These are phyloP conservation scores for Drosophila parabipectinata DNA, from an alignment of 1,140 invertebrate genomes.

Conservation along the genomic window DNA sequence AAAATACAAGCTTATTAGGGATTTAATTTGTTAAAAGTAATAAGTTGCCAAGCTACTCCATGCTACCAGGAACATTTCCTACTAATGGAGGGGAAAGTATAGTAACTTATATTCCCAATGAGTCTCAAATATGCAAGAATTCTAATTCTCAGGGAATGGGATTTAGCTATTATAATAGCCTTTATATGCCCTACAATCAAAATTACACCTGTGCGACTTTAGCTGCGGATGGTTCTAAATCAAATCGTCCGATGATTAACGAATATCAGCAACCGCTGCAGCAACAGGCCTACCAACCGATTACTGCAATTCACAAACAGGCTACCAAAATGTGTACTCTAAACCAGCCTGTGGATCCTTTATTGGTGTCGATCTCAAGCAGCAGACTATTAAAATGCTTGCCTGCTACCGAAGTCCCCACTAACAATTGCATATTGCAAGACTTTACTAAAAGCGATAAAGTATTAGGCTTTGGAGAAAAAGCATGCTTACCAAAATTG, in stretches of 20 bases:
- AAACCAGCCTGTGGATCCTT: conserved; percentile 1
- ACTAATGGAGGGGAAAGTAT: background rate
- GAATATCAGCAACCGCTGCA: conserved; percentile 1
- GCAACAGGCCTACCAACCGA: conserved; percentile 18
- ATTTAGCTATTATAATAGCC: conserved; percentile 54
- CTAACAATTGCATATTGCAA: background rate
- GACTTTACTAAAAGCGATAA: conserved; percentile 6
- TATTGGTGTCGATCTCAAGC: conserved; percentile 8
- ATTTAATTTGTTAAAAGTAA: too few relatives aligned
- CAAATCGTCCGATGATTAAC: background rate
- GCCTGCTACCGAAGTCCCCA: background rate
- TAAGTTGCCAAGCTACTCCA: background rate
- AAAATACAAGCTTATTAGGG: too few relatives aligned
- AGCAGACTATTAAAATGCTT: background rate
- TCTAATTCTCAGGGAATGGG: background rate
- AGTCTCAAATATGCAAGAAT: background rate
- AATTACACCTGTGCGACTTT: conserved; percentile 45
- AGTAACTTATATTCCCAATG: background rate
- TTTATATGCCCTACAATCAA: conserved; percentile 75
- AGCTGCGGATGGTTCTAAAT: conserved; percentile 5
- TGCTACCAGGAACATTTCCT: background rate
- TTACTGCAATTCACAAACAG: conserved; percentile 47
- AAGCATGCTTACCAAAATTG: background rate
- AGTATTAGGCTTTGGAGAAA: background rate
- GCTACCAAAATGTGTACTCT: background rate